Evolutionary conservation across 2,888 invertebrate species (phyloP), one percentile per base, ranked within the genome.

Genomic region (Spodoptera picta): DNA sequence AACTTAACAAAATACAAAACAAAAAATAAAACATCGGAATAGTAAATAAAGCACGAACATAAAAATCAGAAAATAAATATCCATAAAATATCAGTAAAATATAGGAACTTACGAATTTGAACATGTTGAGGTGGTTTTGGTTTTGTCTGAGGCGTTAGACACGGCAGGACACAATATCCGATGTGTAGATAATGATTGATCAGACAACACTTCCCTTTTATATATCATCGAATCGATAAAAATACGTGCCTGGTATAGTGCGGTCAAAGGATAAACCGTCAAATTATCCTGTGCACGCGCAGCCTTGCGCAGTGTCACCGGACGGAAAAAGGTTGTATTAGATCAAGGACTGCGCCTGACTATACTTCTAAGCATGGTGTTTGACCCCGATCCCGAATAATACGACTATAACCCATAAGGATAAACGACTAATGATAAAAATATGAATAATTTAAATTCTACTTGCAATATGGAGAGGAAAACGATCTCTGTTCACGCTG

Each of bases 81-180:
- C 5, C 14, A 1, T 14, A 14, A 31, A 43, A 0, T 48, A 36
- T 36, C 9, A 36, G 36, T 36, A 45, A 31, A n/a, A 55, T 19
- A 1, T 19, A 19, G 66, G 45, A 63, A 91, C 95, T 93, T 75
- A 95, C 95, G 83, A 88, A 92, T 93, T 95, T 95, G 82, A 93
- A 93, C 95, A 95, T 95, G 62, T 87, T 93, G 84, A 51, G 60
- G 60, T 52, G 62, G 1, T 24, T 77, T 75, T 73, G 63, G 52
- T 24, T 49, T 14, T n/a, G 7, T 47, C 19, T n/a, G 23, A 44
- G 36, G 48, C 52, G 42, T 62, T 65, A 55, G 76, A 55, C 65
- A 76, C 73, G 47, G 66, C 54, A 65, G 68, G 65, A 72, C 56
- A 60, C 73, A 56, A 72, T 64, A 74, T 76, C 78, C 57, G 66